These are phyloP conservation scores for Planiliza haematocheilus DNA, from an alignment of 2,113 vertebrate genomes.

Conservation along the genomic window DNA sequence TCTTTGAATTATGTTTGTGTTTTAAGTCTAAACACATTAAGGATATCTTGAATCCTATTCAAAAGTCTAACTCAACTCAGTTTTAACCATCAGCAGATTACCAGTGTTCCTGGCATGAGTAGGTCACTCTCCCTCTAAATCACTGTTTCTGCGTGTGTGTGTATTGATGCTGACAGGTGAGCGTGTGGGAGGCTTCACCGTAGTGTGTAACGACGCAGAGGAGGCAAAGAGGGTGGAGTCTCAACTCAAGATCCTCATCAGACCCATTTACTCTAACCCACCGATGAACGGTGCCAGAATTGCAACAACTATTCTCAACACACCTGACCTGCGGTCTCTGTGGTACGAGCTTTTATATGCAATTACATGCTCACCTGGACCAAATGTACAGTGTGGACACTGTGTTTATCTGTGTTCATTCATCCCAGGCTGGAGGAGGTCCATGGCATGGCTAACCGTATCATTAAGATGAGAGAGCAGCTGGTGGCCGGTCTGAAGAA, in stretches of 20 bases:
- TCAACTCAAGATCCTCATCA: slow-evolving; percentile 97
- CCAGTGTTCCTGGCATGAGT: not conserved
- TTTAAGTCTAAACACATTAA: no score
- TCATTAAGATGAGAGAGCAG: slow-evolving; percentile 96
- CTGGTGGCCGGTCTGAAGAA: slow-evolving; percentile 94
- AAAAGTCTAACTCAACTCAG: no score
- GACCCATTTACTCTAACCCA: slow-evolving; percentile 98
- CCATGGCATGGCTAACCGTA: slow-evolving; percentile 94
- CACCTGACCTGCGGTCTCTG: slow-evolving; percentile 90
- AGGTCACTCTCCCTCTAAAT: not conserved
- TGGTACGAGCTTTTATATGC: slow-evolving; percentile 83
- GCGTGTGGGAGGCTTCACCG: slow-evolving; percentile 94
- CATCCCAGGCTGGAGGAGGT: slow-evolving; percentile 90
- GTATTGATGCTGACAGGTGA: slow-evolving; percentile 85
- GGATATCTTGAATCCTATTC: no score
- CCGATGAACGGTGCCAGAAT: slow-evolving; percentile 96
- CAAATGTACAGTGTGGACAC: not conserved
- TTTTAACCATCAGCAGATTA: no score
- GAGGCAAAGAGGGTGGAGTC: slow-evolving; percentile 97
- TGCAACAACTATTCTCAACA: slow-evolving; percentile 90
- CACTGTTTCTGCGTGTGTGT: not conserved
- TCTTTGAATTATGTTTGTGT: no score
- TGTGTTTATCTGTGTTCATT: not conserved
- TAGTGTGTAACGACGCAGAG: slow-evolving; percentile 90
- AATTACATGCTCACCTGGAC: not conserved